These are phyloP conservation scores for Chionomys nivalis DNA, from an alignment of 2,113 vertebrate species.

Conservation along the genomic window DNA sequence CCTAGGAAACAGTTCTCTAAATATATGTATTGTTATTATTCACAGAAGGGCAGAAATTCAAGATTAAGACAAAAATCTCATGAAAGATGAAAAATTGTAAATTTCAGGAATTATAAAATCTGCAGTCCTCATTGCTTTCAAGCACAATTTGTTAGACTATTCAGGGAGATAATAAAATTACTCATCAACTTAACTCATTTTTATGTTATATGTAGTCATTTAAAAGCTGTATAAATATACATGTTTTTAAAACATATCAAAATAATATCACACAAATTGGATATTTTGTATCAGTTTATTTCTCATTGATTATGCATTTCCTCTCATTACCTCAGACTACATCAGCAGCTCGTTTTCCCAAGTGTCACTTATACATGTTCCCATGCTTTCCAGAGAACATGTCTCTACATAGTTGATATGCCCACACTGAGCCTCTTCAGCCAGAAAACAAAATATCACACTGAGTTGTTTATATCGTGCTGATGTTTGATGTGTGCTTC, in stretches of 20 bases:
- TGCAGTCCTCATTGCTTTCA: neutral
- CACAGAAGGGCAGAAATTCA: neutral
- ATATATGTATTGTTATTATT: neutral
- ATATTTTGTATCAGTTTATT: neutral
- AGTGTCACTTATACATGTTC: neutral
- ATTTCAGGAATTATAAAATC: constrained; percentile 3
- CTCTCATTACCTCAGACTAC: neutral
- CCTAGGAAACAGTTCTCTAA: neutral
- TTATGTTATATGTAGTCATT: neutral
- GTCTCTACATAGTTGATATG: neutral
- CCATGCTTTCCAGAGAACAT: neutral
- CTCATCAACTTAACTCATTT: neutral
- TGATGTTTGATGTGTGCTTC: no score
- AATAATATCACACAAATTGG: neutral
- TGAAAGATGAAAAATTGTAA: neutral
- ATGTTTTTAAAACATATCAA: neutral
- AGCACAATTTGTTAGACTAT: neutral
- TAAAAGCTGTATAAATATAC: neutral
- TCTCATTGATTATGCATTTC: neutral
- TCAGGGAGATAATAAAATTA: constrained; percentile 9
- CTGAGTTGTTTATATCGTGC: neutral
- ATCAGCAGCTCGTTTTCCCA: neutral
- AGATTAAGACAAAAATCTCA: neutral
- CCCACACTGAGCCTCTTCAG: neutral
- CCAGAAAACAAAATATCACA: neutral